phyloP scores from a whole-genome alignment of 2,888 invertebrate genomes.

The Brenthis ino region DNA sequence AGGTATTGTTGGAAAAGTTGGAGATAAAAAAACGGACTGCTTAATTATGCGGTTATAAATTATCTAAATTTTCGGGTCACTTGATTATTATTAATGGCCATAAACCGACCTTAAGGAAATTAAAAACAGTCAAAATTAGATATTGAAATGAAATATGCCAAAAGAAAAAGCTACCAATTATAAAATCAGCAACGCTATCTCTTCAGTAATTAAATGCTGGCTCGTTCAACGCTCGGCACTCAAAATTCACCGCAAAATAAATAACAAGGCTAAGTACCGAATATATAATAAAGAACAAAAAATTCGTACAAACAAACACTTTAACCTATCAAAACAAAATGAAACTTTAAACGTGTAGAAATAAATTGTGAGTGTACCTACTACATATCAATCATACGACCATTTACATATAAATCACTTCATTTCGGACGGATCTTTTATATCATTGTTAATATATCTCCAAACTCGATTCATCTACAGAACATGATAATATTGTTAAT shows the following conservation, averaged over 20 bases:
- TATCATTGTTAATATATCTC: conserved; percentile 21
- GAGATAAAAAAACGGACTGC: no score
- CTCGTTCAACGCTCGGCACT: conserved; percentile 7
- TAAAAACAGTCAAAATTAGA: background rate
- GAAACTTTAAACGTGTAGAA: background rate
- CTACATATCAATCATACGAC: background rate
- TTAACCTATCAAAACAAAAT: background rate
- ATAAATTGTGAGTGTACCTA: background rate
- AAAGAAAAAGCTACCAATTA: conserved; percentile 15
- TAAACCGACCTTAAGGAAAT: background rate
- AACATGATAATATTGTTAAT: conserved; percentile 52
- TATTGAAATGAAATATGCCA: background rate
- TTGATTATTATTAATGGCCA: background rate
- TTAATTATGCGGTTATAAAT: no score
- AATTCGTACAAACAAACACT: background rate
- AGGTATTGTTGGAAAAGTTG: no score
- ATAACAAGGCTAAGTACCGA: background rate
- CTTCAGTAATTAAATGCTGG: conserved; percentile 5
- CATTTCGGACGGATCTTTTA: conserved; percentile 13
- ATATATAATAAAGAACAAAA: background rate
- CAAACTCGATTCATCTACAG: conserved; percentile 15
- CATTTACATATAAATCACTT: conserved; percentile 19
- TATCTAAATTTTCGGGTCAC: no score
- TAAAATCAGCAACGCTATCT: conserved; percentile 17
- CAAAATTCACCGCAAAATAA: conserved; percentile 15